Evolutionary conservation across 2,888 invertebrate genomes (phyloP).

Genomic region (Caenorhabditis panamensis): DNA sequence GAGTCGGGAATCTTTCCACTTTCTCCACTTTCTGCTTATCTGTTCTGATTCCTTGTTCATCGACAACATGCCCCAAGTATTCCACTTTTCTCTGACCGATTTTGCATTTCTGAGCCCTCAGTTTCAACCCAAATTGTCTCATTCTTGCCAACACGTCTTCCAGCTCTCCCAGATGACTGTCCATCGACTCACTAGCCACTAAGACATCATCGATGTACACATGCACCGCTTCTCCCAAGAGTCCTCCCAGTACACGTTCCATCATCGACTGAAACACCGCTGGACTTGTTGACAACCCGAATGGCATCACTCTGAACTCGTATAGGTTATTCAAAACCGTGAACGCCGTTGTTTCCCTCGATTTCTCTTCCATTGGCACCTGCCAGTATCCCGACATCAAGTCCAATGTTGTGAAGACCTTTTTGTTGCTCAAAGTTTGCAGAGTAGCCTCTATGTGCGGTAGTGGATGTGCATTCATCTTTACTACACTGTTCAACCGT

Average conservation of each 20-base stretch:
- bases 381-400: slow-evolving; percentile 72
- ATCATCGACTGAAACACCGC: slow-evolving; percentile 75
- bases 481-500: slow-evolving; percentile 59
- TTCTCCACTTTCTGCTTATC: slow-evolving; percentile 21
- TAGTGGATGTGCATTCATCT: slow-evolving; percentile 65
- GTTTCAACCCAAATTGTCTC: slow-evolving; percentile 3
- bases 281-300: slow-evolving; percentile 72
- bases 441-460: slow-evolving; percentile 65
- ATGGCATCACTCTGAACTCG: slow-evolving; percentile 72
- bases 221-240: no score
- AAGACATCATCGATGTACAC: no score
- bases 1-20: background rate
- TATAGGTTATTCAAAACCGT: slow-evolving; percentile 62
- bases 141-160: no score
- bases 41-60: slow-evolving; percentile 2
- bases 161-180: no score
- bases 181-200: no score
- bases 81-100: slow-evolving; percentile 11
- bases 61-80: slow-evolving; percentile 12
- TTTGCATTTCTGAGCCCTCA: slow-evolving; percentile 10
- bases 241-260: no score
- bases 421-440: slow-evolving; percentile 45
- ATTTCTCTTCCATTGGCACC: slow-evolving; percentile 56
- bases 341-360: slow-evolving; percentile 71
- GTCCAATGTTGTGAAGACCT: slow-evolving; percentile 65